Evolutionary conservation across 1,140 invertebrate genomes (phyloP).

Genomic region (Branchinecta lindahli): DNA sequence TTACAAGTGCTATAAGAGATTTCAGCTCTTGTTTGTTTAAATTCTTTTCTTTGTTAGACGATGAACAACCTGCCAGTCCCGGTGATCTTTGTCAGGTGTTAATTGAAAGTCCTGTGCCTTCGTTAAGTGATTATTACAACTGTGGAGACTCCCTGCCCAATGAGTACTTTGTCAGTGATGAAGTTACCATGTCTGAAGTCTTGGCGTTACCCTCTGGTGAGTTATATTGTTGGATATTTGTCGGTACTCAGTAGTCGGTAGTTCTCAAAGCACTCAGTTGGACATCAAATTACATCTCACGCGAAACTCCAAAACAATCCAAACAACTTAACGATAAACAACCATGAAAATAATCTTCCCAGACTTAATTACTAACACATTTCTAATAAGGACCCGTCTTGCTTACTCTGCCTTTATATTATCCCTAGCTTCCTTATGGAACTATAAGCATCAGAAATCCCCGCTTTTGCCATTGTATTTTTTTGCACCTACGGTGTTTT

Average conservation of each 20-base stretch:
- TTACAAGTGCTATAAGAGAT: neutral
- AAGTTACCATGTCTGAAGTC: neutral
- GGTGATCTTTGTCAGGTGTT: constrained; percentile 6
- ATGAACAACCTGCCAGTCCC: neutral
- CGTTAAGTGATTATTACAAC: neutral
- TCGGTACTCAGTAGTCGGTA: neutral
- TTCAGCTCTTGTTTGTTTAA: neutral
- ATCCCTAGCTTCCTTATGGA: too few relatives aligned
- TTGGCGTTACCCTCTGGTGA: neutral
- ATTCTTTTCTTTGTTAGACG: neutral
- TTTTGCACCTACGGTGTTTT: too few relatives aligned
- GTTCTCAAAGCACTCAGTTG: neutral
- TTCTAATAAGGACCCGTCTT: too few relatives aligned
- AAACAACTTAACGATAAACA: too few relatives aligned
- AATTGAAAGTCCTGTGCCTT: neutral
- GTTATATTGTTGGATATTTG: neutral
- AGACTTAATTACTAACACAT: too few relatives aligned
- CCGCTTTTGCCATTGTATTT: too few relatives aligned
- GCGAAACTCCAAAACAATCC: too few relatives aligned
- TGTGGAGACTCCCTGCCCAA: neutral
- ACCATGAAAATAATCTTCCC: too few relatives aligned
- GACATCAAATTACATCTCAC: too few relatives aligned
- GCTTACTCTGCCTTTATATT: too few relatives aligned
- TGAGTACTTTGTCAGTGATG: neutral
- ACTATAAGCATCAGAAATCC: too few relatives aligned